Evolutionary conservation across 2,113 vertebrate genomes (phyloP), one percentile per base, ranked within the genome.

Genomic region (Perca fluviatilis): DNA sequence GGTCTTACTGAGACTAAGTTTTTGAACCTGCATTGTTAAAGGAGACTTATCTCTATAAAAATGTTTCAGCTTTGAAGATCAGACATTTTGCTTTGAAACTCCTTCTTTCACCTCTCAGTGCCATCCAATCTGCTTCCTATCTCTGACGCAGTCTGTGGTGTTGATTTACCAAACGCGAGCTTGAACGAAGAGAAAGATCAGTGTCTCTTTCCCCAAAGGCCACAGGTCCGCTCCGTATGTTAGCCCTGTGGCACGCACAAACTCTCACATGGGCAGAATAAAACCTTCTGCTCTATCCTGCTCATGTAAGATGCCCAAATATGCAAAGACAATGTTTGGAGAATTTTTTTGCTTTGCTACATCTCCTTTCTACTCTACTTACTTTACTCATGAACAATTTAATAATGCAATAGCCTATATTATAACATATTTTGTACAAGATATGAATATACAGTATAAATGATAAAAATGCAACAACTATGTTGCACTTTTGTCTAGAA

Each of bases 141-240:
- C 60, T 76, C 43, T 88, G 82, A 82, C 56, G 46, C 79, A 86
- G 72, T 68, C 74, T 60, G 49, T 3, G 72, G 79, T 82, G 83
- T 89, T 82, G 40, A 71, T 54, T 84, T 90, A 75, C 80, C 75
- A 73, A 63, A 47, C 36, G 58, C 36, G 74, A 83, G 69, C 84
- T 82, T 74, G 46, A 79, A 74, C 21, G 19, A 11, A 62, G 74
- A 85, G 25, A 64, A 36, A 70, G 61, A 33, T 18, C 36, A 71
- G 78, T 87, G 61, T 89, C 46, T 79, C 4, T 81, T 80, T 83
- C 62, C 74, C 62, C 23, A 69, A 84, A 71, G 76, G 84, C 79
- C 67, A 58, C 61, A 57, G 19, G 43, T 68, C 40, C 46, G 57
- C 60, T 61, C 53, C 23, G 50, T 54, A 46, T 49, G 6, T 72